Base-by-base conservation (phyloP, 2,888 invertebrate species). In the Proisotoma minuta region DNA sequence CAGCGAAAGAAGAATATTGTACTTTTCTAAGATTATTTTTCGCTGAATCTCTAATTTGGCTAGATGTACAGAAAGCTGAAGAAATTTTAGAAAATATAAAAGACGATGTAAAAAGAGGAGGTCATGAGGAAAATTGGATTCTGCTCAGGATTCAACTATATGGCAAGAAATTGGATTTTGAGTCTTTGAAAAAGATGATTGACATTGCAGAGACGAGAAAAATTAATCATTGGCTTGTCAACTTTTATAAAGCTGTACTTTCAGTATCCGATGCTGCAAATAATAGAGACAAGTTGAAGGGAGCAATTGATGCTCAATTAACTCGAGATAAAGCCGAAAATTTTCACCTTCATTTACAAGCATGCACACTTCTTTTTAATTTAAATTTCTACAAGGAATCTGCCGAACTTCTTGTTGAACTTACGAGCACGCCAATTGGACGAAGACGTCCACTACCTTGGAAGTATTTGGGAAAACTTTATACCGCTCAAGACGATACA, bases 401-500 rank as follows among this genome's bases (percentile, higher is more conserved):
- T 12, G 65, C 60, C 1, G 62, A 61, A 5, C 43, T 43, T 5
- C 18, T 43, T 4, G 4, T 43, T 4, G 15, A 57, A 65, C 2
- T 65, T 52, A 57, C 59, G n/a, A 50, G 26, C 57, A 53, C 66
- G 58, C 24, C 66, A 65, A 63, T 66, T 65, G 57, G 62, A 50
- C 57, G 62, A 62, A 52, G 60, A 58, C 60, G 64, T 68, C 65
- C 62, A 53, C 34, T 68, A 65, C 70, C 69, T n/a, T 74, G 60
- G 65, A 69, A 69, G 40, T 69, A 69, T 57, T 50, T 69, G 22
- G 69, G 69, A 1, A 52, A 68, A 18, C 64, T 75, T 3, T 70
- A 70, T 50, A 23, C 4, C 8, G 20, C 65, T 23, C 68, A 65
- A 53, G 68, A 80, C 57, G 87, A 92, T 75, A 76, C 84, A n/a